Evolutionary conservation across 2,888 invertebrate genomes (phyloP), one percentile per base, ranked within the genome.

Genomic region (Cataglyphis cursor): DNA sequence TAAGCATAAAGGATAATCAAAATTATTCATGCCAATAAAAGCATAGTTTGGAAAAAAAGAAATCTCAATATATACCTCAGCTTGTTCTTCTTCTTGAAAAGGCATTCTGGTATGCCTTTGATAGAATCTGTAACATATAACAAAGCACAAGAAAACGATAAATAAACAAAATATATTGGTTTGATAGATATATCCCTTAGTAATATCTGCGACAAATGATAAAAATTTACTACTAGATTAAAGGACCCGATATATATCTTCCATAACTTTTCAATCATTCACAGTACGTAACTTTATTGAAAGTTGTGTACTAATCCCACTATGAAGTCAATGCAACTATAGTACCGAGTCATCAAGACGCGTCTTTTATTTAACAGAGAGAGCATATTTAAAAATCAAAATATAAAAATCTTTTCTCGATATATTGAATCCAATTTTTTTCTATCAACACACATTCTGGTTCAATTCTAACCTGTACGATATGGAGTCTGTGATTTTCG

Each of bases 61-160:
- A 18, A 54, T 31, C n/a, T 44, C 31, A 15, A 35, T 76, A 75
- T 24, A 12, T 91, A 93, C 93, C 93, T 93, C 93, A 91, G 88
- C 92, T 92, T 86, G 93, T 91, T 93, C 93, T 85, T 92, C 93
- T 91, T 88, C 94, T 89, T 89, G 92, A 88, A 84, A 92, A 85
- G 90, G 89, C 90, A 92, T 92, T 85, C 91, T 90, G 87, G 93
- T 92, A 86, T 92, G 92, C 83, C 91, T 92, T 87, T 87, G 92
- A 90, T 93, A 93, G 76, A 90, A 91, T 87, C 93, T 93, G 59
- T 8, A 38, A 66, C 38, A 51, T 12, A 48, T 0, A 24, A 54
- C 3, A 35, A 64, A 31, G 15, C 1, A 18, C 12, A 10, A 18
- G n/a, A n/a, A 48, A 48, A 12, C 9, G 15, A 38, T 51, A 12